Evolutionary conservation across 2,797 vertebrate genomes (phyloP).

Genomic region (Neopelma chrysocephalum): DNA sequence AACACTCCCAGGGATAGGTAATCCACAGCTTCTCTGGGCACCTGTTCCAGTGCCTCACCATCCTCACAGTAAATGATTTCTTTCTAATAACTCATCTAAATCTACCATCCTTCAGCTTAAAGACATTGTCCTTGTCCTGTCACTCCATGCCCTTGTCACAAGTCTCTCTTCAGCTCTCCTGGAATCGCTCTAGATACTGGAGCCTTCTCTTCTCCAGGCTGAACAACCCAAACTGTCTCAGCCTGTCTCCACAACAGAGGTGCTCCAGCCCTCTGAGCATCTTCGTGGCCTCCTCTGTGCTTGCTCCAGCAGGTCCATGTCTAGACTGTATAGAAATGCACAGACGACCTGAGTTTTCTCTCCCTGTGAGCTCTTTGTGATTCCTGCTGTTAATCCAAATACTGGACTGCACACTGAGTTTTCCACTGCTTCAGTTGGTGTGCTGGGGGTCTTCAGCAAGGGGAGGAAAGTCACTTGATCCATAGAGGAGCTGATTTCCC

Average conservation of each 20-base stretch:
- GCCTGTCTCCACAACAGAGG: not conserved
- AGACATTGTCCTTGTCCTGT: not conserved
- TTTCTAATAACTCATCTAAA: no score
- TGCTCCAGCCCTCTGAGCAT: not conserved
- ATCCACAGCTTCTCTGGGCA: not conserved
- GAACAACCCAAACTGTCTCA: not conserved
- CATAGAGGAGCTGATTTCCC: not conserved
- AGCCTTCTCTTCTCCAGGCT: not conserved
- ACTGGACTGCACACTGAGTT: not conserved
- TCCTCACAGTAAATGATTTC: not conserved
- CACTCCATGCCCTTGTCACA: not conserved
- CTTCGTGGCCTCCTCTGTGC: not conserved
- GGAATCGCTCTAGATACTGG: not conserved
- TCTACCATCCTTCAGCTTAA: not conserved
- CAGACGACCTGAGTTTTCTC: not conserved
- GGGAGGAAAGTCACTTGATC: not conserved
- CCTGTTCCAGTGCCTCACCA: not conserved
- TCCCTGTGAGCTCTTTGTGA: not conserved
- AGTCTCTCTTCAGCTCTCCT: not conserved
- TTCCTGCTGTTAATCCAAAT: not conserved
- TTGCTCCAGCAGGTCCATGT: not conserved
- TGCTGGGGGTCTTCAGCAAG: not conserved
- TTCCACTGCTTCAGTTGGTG: not conserved
- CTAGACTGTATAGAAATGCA: not conserved
- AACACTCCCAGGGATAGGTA: not conserved